A percentile compares a stretch with the other conserved stretches of the same genome.
Conservation (phyloP, 1,140 invertebrate species). For the Zaprionus lachaisei region DNA sequence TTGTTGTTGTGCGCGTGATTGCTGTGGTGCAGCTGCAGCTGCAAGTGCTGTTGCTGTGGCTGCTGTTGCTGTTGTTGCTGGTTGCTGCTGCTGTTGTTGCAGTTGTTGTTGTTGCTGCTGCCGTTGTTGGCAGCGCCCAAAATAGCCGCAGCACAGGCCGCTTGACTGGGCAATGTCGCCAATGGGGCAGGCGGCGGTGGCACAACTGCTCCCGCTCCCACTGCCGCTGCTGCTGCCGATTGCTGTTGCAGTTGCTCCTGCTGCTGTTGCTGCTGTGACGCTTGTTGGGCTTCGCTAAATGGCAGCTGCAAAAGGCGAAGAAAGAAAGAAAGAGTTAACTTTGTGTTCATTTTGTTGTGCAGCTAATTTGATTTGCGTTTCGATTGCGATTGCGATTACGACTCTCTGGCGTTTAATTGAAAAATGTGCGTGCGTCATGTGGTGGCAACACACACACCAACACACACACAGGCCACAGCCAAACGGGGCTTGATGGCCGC, state of each 20-base stretch:
- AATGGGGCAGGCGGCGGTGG: slow-evolving; percentile 55
- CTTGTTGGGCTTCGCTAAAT: slow-evolving; percentile 78
- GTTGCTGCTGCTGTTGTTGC: slow-evolving; percentile 32
- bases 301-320: slow-evolving; percentile 54
- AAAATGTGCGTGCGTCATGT: slow-evolving; percentile 52
- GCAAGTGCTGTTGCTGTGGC: slow-evolving; percentile 25
- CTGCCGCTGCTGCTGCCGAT: slow-evolving; percentile 41
- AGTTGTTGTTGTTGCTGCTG: slow-evolving; percentile 43
- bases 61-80: slow-evolving; percentile 43
- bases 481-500: not conserved
- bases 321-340: slow-evolving; percentile 32
- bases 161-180: slow-evolving; percentile 62
- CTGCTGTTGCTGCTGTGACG: slow-evolving; percentile 49
- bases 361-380: slow-evolving; percentile 76
- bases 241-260: slow-evolving; percentile 48
- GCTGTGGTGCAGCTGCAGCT: slow-evolving; percentile 40
- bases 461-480: not conserved
- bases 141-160: slow-evolving; percentile 44
- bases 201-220: slow-evolving; percentile 28
- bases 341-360: slow-evolving; percentile 24
- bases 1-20: slow-evolving; percentile 63
- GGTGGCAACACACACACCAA: not conserved
- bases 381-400: slow-evolving; percentile 71
- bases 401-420: slow-evolving; percentile 68
- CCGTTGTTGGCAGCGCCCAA: slow-evolving; percentile 27